Conservation (phyloP, 2,797 vertebrate genomes). For the Ibycter americanus region DNA sequence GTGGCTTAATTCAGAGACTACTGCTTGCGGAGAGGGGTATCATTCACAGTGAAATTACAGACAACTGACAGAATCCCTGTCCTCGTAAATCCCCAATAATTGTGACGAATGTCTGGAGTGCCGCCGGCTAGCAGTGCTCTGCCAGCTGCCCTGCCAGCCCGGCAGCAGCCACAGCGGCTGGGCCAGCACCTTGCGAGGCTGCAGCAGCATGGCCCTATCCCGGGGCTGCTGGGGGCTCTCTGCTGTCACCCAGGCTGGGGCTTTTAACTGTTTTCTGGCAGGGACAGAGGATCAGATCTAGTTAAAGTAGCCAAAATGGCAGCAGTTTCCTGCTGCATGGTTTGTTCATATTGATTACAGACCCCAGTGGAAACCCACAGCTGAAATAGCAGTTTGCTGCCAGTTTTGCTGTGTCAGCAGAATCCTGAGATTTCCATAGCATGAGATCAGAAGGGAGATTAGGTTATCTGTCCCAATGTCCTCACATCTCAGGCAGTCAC, state of each 20-base stretch:
- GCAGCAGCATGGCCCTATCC: accelerated
- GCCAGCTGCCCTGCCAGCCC: constrained; percentile 17
- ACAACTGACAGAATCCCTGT: neutral
- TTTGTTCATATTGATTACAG: neutral
- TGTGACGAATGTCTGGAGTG: neutral
- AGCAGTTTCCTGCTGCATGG: neutral
- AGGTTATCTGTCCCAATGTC: neutral
- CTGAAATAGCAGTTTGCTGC: constrained; percentile 10
- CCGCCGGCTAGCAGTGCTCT: neutral
- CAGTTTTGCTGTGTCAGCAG: neutral
- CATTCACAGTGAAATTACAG: neutral
- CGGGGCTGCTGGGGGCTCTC: accelerated
- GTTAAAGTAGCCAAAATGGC: neutral
- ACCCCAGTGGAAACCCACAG: neutral
- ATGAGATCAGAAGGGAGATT: neutral
- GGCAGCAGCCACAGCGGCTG: accelerated
- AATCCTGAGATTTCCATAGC: neutral
- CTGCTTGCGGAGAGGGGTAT: neutral
- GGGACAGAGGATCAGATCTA: neutral
- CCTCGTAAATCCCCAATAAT: constrained; percentile 30
- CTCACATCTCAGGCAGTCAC: neutral
- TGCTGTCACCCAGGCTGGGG: neutral
- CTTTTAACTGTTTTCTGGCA: neutral
- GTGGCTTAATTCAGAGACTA: neutral
- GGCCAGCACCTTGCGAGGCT: neutral